Percentiles rank a stretch among this genome's conserved stretches.
phyloP scores from a whole-genome alignment of 2,113 vertebrate genomes.

The Connochaetes taurinus region DNA sequence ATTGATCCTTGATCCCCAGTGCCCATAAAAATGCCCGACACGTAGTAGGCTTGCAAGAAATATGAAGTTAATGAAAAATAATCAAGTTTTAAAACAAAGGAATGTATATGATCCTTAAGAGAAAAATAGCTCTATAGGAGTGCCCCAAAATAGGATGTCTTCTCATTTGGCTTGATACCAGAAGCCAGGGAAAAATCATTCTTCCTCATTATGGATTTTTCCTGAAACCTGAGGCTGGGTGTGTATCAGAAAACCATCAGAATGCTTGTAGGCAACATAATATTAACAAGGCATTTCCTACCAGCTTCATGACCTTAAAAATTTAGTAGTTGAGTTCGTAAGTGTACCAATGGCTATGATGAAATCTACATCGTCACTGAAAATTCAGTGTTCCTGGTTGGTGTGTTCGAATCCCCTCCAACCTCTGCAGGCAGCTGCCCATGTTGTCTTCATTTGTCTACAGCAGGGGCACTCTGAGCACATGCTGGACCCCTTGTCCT shows the following conservation, averaged over 20 bases:
- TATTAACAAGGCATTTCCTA: neutral
- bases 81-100: neutral
- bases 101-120: neutral
- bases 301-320: neutral
- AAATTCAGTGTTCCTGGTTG: neutral
- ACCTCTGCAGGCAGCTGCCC: neutral
- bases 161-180: neutral
- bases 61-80: neutral
- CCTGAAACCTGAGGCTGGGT: neutral
- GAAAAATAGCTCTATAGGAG: neutral
- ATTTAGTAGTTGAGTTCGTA: neutral
- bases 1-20: neutral
- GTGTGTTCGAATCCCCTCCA: neutral
- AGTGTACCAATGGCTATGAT: neutral
- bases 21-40: neutral
- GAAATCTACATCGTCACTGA: neutral
- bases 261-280: neutral
- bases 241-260: neutral
- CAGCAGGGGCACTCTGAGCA: neutral
- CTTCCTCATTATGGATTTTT: neutral
- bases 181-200: neutral
- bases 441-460: fast-evolving
- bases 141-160: neutral
- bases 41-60: neutral
- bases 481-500: neutral